Percentiles rank a stretch among this genome's conserved stretches.
phyloP scores from a whole-genome alignment of 2,113 vertebrate species.

The Oreochromis aureus region DNA sequence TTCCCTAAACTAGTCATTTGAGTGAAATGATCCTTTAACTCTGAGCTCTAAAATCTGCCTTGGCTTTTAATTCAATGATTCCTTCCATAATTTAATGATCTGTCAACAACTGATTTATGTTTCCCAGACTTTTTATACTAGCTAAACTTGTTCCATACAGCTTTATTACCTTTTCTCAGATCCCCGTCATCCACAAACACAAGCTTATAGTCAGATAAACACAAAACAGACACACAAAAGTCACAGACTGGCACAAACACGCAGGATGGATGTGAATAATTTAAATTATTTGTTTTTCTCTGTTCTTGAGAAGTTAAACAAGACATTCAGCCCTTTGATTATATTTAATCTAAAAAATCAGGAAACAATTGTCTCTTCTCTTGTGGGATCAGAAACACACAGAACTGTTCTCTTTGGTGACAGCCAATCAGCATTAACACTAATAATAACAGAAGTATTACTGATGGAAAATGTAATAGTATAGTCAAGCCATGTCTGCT shows the following conservation, averaged over 20 bases:
- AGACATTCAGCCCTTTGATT: not conserved
- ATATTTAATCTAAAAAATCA: not conserved
- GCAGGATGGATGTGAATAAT: not conserved
- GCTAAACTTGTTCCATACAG: not conserved
- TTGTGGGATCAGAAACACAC: not conserved
- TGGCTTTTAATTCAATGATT: not conserved
- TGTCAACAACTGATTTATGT: not conserved
- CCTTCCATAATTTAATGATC: not conserved
- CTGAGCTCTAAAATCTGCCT: not conserved
- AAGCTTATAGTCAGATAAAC: not conserved
- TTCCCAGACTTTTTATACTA: not conserved
- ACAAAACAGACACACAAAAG: not conserved
- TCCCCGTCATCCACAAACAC: not conserved
- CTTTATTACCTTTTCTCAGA: not conserved
- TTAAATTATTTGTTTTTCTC: not conserved
- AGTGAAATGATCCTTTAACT: not conserved
- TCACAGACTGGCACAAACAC: not conserved
- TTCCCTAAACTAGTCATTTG: not conserved
- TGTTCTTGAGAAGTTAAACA: not conserved
- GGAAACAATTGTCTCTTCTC: not conserved
- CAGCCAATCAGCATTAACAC: conserved; percentile 5
- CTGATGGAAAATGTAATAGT: conserved; percentile 11
- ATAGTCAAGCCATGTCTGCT: conserved; percentile 15
- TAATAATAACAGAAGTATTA: conserved; percentile 19
- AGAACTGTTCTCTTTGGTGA: not conserved